Evolutionary conservation across 2,888 invertebrate species (phyloP), one percentile per base, ranked within the genome.

Genomic region (Eupithecia abbreviata): DNA sequence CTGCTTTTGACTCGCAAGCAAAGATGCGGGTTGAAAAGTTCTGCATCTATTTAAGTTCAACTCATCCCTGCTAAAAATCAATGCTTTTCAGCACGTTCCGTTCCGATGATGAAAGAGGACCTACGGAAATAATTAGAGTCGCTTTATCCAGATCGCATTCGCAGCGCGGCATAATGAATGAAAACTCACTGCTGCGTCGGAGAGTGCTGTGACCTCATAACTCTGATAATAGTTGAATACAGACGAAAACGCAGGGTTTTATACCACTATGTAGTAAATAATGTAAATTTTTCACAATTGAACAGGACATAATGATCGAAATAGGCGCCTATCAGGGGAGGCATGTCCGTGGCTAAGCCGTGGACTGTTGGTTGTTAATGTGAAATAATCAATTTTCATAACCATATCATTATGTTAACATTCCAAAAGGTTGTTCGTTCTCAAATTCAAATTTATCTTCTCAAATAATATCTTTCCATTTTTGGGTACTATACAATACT

Each of bases 101-200:
- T 90, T 90, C 89, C 88, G 88, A 91, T 92, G 90, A 89, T 88
- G 88, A 88, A 85, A 89, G 89, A 81, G 62, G 12, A 62, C 30
- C 62, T 84, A 86, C 93, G 93, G 93, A 93, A 93, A 91, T 92
- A 93, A 93, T 93, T 93, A 94, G 92, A 90, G 91, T 82, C 86
- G 91, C 90, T 90, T 90, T 91, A 90, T 91, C 90, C 90, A 89
- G 90, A 92, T 92, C 90, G 91, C 90, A 93, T 93, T 93, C 92
- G 68, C 42, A 93, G 86, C 71, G 81, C 81, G 83, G 89, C 89
- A 91, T 93, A 93, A 94, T 93, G 92, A 94, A 93, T 91, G 92
- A 91, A 92, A 90, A 90, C 90, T 90, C 90, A 90, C 77, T 81
- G 85, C 84, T 82, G 82, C 87, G 88, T 89, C 87, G 88, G 85